A percentile compares a stretch with the other conserved stretches of the same genome.
Conservation (phyloP, 2,113 vertebrate species). For the Camelus dromedarius region DNA sequence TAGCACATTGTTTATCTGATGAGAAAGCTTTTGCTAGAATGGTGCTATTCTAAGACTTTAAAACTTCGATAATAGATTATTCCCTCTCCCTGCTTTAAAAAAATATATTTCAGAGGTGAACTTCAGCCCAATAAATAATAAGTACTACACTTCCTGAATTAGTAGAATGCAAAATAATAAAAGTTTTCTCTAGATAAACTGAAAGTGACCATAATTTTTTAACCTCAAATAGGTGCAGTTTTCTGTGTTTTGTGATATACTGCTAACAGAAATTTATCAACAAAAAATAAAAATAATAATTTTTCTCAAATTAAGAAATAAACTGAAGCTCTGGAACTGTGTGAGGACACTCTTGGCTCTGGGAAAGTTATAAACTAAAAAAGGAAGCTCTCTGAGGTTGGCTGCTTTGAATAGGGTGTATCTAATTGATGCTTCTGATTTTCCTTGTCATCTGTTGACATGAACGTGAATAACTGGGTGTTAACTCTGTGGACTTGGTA, state of each 20-base stretch:
- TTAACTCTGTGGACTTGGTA: neutral
- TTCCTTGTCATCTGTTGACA: neutral
- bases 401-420: neutral
- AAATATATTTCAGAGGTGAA: neutral
- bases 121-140: neutral
- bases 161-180: neutral
- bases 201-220: neutral
- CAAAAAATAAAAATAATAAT: neutral
- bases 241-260: constrained; percentile 16
- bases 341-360: neutral
- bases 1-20: neutral
- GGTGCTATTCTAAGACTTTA: neutral
- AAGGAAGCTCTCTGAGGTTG: neutral
- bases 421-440: constrained; percentile 1
- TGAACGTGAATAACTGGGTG: neutral
- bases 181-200: neutral
- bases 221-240: neutral
- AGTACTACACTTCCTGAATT: neutral
- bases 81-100: neutral
- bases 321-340: neutral
- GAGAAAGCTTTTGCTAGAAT: neutral
- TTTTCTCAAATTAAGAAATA: neutral
- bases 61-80: neutral
- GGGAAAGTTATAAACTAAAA: neutral
- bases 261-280: constrained; percentile 4